phyloP scores from a whole-genome alignment of 2,113 vertebrate genomes.

The Lepus timidus region DNA sequence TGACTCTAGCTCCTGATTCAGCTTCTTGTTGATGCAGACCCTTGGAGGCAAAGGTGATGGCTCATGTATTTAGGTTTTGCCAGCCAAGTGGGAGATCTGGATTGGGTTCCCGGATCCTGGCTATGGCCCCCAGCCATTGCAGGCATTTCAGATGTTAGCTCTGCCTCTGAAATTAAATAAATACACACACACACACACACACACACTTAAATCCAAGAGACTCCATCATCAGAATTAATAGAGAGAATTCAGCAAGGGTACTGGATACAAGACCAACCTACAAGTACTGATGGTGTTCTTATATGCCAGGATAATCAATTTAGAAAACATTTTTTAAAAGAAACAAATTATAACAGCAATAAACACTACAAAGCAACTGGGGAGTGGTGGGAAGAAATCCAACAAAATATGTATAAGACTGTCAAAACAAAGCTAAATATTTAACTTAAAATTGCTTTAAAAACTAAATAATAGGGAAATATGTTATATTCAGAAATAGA shows the following conservation, averaged over 20 bases:
- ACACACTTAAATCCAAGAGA: background rate
- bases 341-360: constrained; percentile 12
- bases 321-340: background rate
- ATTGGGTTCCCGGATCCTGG: too few relatives aligned
- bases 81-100: too few relatives aligned
- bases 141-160: too few relatives aligned
- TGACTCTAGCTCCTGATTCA: too few relatives aligned
- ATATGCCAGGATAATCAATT: background rate
- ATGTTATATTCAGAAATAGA: background rate
- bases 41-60: too few relatives aligned
- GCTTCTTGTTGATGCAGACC: too few relatives aligned
- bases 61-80: too few relatives aligned
- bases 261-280: background rate
- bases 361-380: background rate
- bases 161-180: too few relatives aligned
- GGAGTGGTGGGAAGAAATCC: background rate
- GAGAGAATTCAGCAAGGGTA: constrained; percentile 4
- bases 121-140: too few relatives aligned
- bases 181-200: too few relatives aligned
- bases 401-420: background rate
- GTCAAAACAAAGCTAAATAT: constrained; percentile 23
- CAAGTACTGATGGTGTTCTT: background rate
- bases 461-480: background rate
- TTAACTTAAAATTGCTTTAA: background rate
- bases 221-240: constrained; percentile 29